phyloP scores from a whole-genome alignment of 2,888 invertebrate species.

The Liodrosophila aerea region DNA sequence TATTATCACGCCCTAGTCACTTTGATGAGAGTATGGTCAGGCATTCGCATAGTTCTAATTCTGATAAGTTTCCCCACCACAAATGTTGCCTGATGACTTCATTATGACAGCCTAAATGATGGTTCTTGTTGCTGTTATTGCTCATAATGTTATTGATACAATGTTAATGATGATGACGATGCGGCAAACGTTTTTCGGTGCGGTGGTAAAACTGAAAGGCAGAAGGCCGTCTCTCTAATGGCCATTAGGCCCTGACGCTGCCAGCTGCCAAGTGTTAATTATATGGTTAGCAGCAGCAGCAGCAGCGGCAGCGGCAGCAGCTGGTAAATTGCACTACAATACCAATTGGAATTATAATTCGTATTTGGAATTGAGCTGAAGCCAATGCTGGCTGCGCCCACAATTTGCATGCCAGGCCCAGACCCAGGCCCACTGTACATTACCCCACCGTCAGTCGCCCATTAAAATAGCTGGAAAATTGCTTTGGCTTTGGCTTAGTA shows the following conservation, averaged over 20 bases:
- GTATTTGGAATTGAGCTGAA: conserved; percentile 1
- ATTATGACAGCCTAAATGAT: conserved; percentile 60
- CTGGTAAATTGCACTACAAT: conserved; percentile 50
- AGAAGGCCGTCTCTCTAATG: conserved; percentile 43
- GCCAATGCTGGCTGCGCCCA: conserved; percentile 34
- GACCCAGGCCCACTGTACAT: not conserved
- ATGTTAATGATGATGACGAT: conserved; percentile 33
- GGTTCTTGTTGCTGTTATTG: conserved; percentile 45
- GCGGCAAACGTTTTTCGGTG: conserved; percentile 30
- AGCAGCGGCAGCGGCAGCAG: too few species aligned
- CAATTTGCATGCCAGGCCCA: conserved; percentile 43
- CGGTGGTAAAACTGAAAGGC: conserved; percentile 35
- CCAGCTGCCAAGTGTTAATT: conserved; percentile 76
- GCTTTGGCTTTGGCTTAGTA: conserved; percentile 17
- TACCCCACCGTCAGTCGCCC: not conserved
- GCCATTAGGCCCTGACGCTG: conserved; percentile 28
- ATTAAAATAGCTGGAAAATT: conserved; percentile 16
- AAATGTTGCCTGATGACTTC: conserved; percentile 64
- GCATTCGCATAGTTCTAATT: conserved; percentile 12
- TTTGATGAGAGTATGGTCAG: too few species aligned
- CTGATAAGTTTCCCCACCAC: too few species aligned
- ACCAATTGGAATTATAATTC: conserved; percentile 34
- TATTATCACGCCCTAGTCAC: too few species aligned
- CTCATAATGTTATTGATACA: conserved; percentile 23
- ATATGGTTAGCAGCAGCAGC: conserved; percentile 57